Percentiles rank a stretch among this genome's conserved stretches.
Conservation (phyloP, 2,797 vertebrate genomes). For the Helarctos malayanus region DNA sequence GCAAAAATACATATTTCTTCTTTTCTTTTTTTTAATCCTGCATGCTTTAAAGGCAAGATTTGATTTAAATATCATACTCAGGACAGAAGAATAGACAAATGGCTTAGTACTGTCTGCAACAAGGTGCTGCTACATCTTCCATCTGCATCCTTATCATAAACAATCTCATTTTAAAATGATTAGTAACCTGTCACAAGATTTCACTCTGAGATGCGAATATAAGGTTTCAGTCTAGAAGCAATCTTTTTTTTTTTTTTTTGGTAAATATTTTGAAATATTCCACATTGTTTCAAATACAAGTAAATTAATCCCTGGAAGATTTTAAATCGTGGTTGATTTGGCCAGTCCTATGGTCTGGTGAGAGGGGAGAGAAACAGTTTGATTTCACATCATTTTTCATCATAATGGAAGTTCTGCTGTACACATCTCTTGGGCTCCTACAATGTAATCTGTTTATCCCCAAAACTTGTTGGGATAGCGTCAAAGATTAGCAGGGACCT, state of each 20-base stretch:
- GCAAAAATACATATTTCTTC: neutral
- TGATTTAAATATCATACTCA: neutral
- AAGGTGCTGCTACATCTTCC: rapidly evolving
- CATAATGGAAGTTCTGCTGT: neutral
- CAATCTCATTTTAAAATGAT: neutral
- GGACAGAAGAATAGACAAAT: neutral
- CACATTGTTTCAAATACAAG: neutral
- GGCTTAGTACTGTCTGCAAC: neutral
- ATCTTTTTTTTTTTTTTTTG: neutral
- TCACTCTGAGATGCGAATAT: neutral
- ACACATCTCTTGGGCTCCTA: neutral
- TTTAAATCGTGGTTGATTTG: neutral
- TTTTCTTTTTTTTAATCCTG: neutral
- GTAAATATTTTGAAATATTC: constrained; percentile 61
- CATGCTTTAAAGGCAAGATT: constrained; percentile 51
- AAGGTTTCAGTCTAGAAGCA: neutral
- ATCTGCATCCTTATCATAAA: neutral
- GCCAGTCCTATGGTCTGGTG: neutral
- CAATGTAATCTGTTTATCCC: too few species aligned
- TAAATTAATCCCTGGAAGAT: constrained; percentile 1
- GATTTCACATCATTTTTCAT: neutral
- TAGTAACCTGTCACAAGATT: constrained; percentile 50
- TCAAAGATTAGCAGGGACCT: neutral
- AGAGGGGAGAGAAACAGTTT: neutral
- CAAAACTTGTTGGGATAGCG: neutral